These are phyloP conservation scores for Peucedramus taeniatus DNA, from an alignment of 2,113 vertebrate species.

Conservation along the genomic window DNA sequence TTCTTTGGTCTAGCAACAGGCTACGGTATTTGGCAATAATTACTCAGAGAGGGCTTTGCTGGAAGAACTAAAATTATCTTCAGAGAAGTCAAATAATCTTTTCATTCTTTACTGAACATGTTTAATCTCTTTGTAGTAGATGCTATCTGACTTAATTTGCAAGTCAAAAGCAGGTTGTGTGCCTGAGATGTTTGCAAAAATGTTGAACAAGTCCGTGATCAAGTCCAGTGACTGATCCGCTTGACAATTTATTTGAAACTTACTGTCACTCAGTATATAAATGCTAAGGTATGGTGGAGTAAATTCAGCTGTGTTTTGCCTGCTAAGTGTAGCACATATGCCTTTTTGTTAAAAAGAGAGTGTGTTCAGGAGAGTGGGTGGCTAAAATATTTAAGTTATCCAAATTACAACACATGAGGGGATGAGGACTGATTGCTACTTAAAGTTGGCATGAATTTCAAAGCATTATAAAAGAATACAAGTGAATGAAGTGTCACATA, in stretches of 20 bases:
- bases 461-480: neutral
- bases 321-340: slow-evolving; percentile 25
- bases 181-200: neutral
- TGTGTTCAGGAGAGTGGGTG: slow-evolving; percentile 41
- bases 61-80: neutral
- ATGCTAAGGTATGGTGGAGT: neutral
- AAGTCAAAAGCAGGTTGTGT: neutral
- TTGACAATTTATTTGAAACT: neutral
- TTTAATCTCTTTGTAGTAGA: neutral
- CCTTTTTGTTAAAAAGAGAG: slow-evolving; percentile 59
- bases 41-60: neutral
- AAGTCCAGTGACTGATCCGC: neutral
- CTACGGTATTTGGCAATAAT: neutral
- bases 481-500: neutral
- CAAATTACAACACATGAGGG: neutral
- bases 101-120: neutral
- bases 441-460: slow-evolving; percentile 34
- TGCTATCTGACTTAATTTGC: neutral
- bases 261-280: neutral
- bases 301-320: slow-evolving; percentile 42
- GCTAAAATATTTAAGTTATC: slow-evolving; percentile 57
- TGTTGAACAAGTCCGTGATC: neutral
- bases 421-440: slow-evolving; percentile 5
- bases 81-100: neutral
- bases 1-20: neutral